Conservation (phyloP, 1,140 invertebrate species). For the Nasonia longicornis region DNA sequence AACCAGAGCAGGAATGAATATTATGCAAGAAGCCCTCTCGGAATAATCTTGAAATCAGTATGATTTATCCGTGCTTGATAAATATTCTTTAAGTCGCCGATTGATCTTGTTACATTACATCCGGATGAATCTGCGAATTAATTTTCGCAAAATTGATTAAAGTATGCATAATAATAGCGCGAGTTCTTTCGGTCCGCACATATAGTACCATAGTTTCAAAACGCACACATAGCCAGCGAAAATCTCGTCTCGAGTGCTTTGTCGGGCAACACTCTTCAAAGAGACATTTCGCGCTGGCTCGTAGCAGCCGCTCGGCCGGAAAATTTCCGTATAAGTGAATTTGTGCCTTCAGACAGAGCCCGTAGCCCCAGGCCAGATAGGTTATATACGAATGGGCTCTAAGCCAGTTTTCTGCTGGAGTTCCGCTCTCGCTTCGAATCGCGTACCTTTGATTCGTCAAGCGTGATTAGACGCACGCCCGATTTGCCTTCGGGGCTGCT, state of each 20-base stretch:
- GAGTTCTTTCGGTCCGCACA: too few relatives aligned
- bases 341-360: neutral
- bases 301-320: neutral
- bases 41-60: neutral
- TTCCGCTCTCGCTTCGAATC: conserved; percentile 8
- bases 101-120: too few relatives aligned
- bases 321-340: conserved; percentile 40
- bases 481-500: conserved; percentile 15
- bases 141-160: too few relatives aligned
- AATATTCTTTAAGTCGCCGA: neutral
- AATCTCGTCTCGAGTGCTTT: neutral
- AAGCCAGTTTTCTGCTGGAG: conserved; percentile 10
- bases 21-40: neutral
- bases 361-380: conserved; percentile 13
- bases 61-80: neutral
- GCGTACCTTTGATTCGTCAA: conserved; percentile 45
- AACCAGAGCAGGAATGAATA: neutral
- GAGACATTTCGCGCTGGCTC: conserved; percentile 17
- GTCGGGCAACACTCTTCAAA: neutral
- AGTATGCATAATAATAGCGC: too few relatives aligned
- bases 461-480: conserved; percentile 41
- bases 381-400: neutral
- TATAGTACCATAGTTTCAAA: too few relatives aligned
- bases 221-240: neutral
- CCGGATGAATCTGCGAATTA: too few relatives aligned